phyloP scores from a whole-genome alignment of 1,140 invertebrate genomes.

The Apocrypta bakeri region DNA sequence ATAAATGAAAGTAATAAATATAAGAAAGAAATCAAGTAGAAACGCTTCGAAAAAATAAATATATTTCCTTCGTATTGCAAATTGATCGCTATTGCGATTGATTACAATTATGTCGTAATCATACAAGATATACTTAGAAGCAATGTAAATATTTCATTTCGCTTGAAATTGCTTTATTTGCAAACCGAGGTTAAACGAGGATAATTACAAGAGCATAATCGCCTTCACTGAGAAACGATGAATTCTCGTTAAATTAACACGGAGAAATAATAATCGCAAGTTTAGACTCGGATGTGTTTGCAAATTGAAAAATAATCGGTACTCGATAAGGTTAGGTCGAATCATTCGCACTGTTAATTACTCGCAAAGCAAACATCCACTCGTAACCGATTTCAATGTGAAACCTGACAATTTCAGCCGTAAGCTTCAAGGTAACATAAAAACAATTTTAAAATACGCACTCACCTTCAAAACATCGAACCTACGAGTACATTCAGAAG shows the following conservation, averaged over 20 bases:
- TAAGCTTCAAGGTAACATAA: not conserved
- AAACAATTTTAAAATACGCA: not conserved
- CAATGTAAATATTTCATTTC: not conserved
- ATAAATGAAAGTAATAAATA: slow-evolving; percentile 11
- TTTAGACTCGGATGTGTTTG: not conserved
- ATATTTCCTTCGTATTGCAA: not conserved
- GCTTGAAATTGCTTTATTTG: slow-evolving; percentile 6
- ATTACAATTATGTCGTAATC: not conserved
- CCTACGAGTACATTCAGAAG: not conserved
- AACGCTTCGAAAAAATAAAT: slow-evolving; percentile 12
- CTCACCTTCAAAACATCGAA: slow-evolving; percentile 6
- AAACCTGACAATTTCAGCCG: not conserved
- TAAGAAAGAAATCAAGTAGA: not conserved
- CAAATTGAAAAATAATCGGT: not conserved
- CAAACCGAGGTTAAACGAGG: not conserved
- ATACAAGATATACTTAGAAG: not conserved
- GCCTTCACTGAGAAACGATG: too few relatives aligned
- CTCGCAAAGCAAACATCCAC: not conserved
- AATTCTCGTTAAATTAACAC: too few relatives aligned
- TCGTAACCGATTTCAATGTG: not conserved
- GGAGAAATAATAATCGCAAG: too few relatives aligned
- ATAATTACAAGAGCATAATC: too few relatives aligned
- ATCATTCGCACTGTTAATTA: not conserved
- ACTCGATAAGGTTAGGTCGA: not conserved
- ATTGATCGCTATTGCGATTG: not conserved